Conservation (phyloP, 1,140 invertebrate species). For the Leptinotarsa defecta region DNA sequence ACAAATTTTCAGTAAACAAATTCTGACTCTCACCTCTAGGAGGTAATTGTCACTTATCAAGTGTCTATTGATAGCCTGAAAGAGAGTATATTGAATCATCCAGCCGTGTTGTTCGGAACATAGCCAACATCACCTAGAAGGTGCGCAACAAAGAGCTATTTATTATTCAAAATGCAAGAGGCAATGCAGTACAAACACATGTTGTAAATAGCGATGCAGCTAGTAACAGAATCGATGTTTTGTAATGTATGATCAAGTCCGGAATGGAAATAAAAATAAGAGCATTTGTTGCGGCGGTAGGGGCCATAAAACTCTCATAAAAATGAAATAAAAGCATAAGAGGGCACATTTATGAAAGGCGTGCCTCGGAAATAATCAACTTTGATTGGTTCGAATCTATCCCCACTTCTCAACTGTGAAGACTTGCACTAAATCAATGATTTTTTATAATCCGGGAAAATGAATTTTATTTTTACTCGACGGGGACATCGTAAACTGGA, state of each 20-base stretch:
- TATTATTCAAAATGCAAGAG: conserved; percentile 11
- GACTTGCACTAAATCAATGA: conserved; percentile 46
- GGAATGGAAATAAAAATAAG: conserved; percentile 22
- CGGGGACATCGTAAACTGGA: conserved; percentile 6
- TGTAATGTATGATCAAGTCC: neutral
- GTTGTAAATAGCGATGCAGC: conserved; percentile 9
- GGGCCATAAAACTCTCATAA: conserved; percentile 44
- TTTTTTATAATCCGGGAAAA: conserved; percentile 46
- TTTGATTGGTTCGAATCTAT: conserved; percentile 34
- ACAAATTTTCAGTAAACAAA: too few species aligned
- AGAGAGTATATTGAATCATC: too few species aligned
- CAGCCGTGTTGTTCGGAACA: neutral
- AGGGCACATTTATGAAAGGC: conserved; percentile 46
- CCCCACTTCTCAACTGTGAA: conserved; percentile 36
- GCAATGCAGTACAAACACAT: conserved; percentile 4
- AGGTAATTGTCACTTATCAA: too few species aligned
- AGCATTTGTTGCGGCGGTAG: conserved; percentile 35
- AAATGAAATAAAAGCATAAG: conserved; percentile 49
- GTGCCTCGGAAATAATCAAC: conserved; percentile 37
- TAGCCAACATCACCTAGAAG: neutral
- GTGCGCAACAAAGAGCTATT: conserved; percentile 3
- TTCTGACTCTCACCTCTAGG: too few species aligned
- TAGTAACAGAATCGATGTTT: conserved; percentile 4
- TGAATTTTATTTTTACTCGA: conserved; percentile 43
- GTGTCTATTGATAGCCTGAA: too few species aligned